Conservation (phyloP, 2,888 invertebrate genomes). For the Exocentrus adspersus region DNA sequence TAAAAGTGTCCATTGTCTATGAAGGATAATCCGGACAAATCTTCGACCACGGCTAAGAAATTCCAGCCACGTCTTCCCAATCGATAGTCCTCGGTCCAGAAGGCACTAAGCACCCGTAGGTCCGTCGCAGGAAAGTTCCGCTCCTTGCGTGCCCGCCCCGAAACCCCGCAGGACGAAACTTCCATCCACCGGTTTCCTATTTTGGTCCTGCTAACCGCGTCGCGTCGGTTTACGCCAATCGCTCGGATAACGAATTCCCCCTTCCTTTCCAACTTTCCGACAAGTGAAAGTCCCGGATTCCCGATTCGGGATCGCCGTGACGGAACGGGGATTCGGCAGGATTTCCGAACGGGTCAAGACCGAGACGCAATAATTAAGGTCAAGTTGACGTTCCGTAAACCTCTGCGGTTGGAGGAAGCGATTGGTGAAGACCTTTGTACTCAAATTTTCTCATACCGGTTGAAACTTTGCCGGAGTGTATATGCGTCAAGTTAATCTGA, state of each 20-base stretch:
- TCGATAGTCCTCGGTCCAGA: neutral
- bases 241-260: conserved; percentile 15
- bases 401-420: too few species aligned
- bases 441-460: too few species aligned
- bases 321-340: too few species aligned
- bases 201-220: conserved; percentile 3
- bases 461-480: neutral
- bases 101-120: neutral
- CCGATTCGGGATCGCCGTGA: too few species aligned
- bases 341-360: too few species aligned
- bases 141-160: neutral
- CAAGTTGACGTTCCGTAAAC: too few species aligned
- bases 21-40: too few species aligned
- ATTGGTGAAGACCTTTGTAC: too few species aligned
- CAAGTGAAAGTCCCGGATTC: conserved; percentile 25
- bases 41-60: too few species aligned
- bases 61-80: too few species aligned
- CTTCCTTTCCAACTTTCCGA: conserved; percentile 7
- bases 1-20: too few species aligned
- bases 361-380: too few species aligned
- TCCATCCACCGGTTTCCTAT: neutral
- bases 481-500: neutral
- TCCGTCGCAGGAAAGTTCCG: neutral
- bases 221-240: conserved; percentile 3
- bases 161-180: neutral